Percentiles rank a stretch among this genome's conserved stretches.
These are phyloP conservation scores for Pyrgus malvae DNA, from an alignment of 2,888 invertebrate genomes.

Conservation along the genomic window DNA sequence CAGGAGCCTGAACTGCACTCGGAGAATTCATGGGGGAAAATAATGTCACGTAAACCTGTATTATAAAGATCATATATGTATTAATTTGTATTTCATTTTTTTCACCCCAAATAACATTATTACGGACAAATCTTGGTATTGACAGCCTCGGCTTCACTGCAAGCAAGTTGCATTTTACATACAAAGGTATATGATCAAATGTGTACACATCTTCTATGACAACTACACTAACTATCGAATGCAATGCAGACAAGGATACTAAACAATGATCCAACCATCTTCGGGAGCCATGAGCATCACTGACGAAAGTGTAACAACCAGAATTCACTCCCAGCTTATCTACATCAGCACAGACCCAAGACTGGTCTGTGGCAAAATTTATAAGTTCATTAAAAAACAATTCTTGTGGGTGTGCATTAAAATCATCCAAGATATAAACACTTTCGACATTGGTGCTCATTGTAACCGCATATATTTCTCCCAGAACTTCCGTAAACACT, in stretches of 20 bases:
- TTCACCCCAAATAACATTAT: slow-evolving; percentile 1
- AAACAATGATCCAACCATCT: slow-evolving; percentile 28
- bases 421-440: slow-evolving; percentile 22
- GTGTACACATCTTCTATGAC: background rate
- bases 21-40: background rate
- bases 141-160: background rate
- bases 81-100: background rate
- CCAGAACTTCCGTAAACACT: slow-evolving; percentile 13
- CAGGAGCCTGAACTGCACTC: background rate
- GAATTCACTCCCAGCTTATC: slow-evolving; percentile 21
- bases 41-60: background rate
- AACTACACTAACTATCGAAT: background rate
- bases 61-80: too few relatives aligned
- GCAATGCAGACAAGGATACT: slow-evolving; percentile 3
- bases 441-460: background rate
- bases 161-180: background rate
- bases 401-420: slow-evolving; percentile 19
- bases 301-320: slow-evolving; percentile 20
- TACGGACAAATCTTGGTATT: too few relatives aligned
- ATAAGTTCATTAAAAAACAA: slow-evolving; percentile 21
- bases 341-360: slow-evolving; percentile 25
- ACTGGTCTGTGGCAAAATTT: slow-evolving; percentile 21
- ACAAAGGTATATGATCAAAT: slow-evolving; percentile 17
- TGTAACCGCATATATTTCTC: slow-evolving; percentile 20
- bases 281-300: slow-evolving; percentile 22